Conservation (phyloP, 2,888 invertebrate species). For the Philopedon plagiatum region DNA sequence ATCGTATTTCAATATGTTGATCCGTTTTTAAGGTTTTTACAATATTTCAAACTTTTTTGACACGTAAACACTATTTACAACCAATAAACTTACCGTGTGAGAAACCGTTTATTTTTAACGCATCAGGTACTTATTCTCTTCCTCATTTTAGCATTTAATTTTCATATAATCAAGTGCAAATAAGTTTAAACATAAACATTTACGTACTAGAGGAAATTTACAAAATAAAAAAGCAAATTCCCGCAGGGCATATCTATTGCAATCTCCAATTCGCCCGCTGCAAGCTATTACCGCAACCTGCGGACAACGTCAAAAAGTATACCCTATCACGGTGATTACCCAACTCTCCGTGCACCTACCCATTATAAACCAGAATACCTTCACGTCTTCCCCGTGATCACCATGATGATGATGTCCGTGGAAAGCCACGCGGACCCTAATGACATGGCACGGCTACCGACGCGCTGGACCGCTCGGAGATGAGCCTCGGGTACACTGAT, state of each 20-base stretch:
- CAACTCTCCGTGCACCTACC: conserved; percentile 30
- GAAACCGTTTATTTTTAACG: too few species aligned
- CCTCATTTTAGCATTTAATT: too few species aligned
- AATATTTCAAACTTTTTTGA: too few species aligned
- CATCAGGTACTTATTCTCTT: too few species aligned
- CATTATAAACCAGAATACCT: conserved; percentile 47
- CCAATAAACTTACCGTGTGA: too few species aligned
- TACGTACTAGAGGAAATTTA: too few species aligned
- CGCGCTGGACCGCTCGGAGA: conserved; percentile 49
- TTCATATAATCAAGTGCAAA: too few species aligned
- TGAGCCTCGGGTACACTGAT: conserved; percentile 46
- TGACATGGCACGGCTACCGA: conserved; percentile 58
- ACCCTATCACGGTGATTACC: conserved; percentile 24
- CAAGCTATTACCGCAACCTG: conserved; percentile 13
- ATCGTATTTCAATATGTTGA: too few species aligned
- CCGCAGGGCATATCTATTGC: conserved; percentile 11
- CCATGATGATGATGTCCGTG: conserved; percentile 43
- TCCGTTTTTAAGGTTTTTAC: too few species aligned
- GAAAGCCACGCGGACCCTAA: conserved; percentile 48
- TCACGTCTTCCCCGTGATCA: conserved; percentile 51
- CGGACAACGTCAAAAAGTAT: conserved; percentile 7
- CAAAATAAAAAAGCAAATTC: background rate
- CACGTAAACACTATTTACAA: too few species aligned
- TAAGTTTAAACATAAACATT: too few species aligned
- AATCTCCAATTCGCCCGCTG: conserved; percentile 4